A percentile compares a stretch with the other conserved stretches of the same genome.
Evolutionary conservation across 2,888 invertebrate genomes (phyloP).

Genomic region (Lobophora halterata): DNA sequence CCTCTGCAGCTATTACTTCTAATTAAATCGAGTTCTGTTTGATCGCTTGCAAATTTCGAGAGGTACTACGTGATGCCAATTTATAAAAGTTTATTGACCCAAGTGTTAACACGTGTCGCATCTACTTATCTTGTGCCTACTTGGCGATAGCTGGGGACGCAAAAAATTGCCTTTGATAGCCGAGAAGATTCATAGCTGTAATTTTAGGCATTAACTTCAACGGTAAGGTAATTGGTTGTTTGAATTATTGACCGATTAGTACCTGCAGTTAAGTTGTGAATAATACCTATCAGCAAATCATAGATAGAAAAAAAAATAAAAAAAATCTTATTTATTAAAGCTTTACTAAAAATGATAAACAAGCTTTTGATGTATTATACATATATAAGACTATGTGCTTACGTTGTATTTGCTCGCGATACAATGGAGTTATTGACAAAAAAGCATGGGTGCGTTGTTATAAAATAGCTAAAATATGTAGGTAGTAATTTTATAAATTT

Average conservation of each 20-base stretch:
- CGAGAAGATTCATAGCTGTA: constrained; percentile 14
- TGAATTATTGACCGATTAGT: constrained; percentile 8
- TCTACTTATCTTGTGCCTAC: too few relatives aligned
- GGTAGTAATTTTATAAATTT: too few relatives aligned
- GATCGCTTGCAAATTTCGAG: constrained; percentile 29
- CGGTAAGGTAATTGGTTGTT: constrained; percentile 14
- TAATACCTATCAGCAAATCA: too few relatives aligned
- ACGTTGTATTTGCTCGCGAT: too few relatives aligned
- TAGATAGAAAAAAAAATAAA: too few relatives aligned
- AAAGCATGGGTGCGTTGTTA: too few relatives aligned
- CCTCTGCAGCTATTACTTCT: constrained; percentile 8
- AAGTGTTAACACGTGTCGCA: constrained; percentile 25
- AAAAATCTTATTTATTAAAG: too few relatives aligned
- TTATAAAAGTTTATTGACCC: constrained; percentile 30
- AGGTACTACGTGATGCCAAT: constrained; percentile 22
- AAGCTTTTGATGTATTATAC: too few relatives aligned
- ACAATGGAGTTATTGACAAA: too few relatives aligned
- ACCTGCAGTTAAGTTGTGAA: not conserved
- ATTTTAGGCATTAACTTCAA: constrained; percentile 21
- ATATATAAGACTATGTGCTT: too few relatives aligned
- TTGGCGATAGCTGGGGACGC: constrained; percentile 21
- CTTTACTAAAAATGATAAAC: too few relatives aligned
- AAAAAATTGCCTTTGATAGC: constrained; percentile 27
- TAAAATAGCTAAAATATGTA: too few relatives aligned
- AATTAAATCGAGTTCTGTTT: constrained; percentile 26